Evolutionary conservation across 2,113 vertebrate genomes (phyloP).

Genomic region (Bagarius yarrelli): DNA sequence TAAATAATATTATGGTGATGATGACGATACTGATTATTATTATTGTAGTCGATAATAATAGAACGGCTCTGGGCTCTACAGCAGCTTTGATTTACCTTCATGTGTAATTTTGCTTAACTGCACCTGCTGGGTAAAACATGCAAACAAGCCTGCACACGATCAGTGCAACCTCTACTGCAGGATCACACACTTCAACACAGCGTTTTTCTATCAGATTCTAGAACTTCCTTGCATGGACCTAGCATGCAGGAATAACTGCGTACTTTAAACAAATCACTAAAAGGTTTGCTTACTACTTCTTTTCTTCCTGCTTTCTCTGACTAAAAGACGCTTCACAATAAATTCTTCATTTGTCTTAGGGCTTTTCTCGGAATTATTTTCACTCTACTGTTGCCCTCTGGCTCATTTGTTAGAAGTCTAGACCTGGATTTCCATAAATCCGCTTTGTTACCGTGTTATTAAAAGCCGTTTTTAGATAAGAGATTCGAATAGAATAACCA

Average conservation of each 20-base stretch:
- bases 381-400: slow-evolving; percentile 5
- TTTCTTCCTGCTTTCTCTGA: not conserved
- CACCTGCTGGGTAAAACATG: slow-evolving; percentile 14
- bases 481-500: not conserved
- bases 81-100: slow-evolving; percentile 3
- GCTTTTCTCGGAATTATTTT: not conserved
- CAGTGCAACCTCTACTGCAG: not conserved
- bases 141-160: slow-evolving; percentile 19
- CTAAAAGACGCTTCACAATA: not conserved
- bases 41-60: not conserved
- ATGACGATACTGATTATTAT: not conserved
- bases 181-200: not conserved
- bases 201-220: not conserved
- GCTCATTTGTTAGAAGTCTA: not conserved
- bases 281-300: not conserved
- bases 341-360: not conserved
- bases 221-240: not conserved
- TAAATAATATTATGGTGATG: not conserved
- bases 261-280: not conserved
- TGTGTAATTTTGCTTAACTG: slow-evolving; percentile 22
- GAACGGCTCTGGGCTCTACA: not conserved
- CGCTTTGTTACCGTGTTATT: not conserved
- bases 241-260: not conserved
- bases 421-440: not conserved
- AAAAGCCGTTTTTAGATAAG: not conserved